Base-by-base conservation (phyloP, 2,888 invertebrate genomes). In the Stenichneumon culpator region DNA sequence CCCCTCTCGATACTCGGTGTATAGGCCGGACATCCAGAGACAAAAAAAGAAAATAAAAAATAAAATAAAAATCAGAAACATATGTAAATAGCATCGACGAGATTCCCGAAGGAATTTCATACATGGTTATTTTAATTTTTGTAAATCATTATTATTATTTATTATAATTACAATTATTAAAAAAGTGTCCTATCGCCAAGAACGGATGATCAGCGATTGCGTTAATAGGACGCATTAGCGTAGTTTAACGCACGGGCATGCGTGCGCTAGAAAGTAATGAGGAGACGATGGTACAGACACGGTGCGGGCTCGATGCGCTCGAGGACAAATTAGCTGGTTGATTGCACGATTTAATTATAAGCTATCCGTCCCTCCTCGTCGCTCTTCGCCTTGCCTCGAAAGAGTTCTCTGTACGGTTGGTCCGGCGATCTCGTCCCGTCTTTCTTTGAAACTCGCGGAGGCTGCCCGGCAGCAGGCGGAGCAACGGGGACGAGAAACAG, bases 261-360 rank as follows among this genome's bases (percentile, higher is more conserved):
- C 28, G 1, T n/a, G 52, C 47, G 63, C 22, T 65, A 52, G 75
- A 22, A 75, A 65, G 6, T 3, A 63, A 28, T 32, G 16, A 50
- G 28, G 16, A 14, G 6, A n/a, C n/a, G n/a, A n/a, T n/a, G n/a
- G n/a, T 7, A 54, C 9, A 50, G 63, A 75, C n/a, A 67, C 22
- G 22, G 14, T 11, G 25, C 22, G 11, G 25, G 25, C 91, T 93
- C 92, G 92, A 92, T 92, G 91, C 90, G 92, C 91, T 93, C 91
- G 92, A 91, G 92, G 92, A 93, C 93, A 93, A 93, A 93, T 93
- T 93, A 93, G 92, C 89, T 90, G 89, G 90, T 90, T 92, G 92
- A 93, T 93, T 93, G 92, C 92, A 90, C 92, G 91, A 93, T 93
- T 93, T 93, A 93, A 93, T 93, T 92, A 92, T 90, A 92, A 91